Evolutionary conservation across 2,113 vertebrate genomes (phyloP).

Genomic region (Lampris megalopsis): DNA sequence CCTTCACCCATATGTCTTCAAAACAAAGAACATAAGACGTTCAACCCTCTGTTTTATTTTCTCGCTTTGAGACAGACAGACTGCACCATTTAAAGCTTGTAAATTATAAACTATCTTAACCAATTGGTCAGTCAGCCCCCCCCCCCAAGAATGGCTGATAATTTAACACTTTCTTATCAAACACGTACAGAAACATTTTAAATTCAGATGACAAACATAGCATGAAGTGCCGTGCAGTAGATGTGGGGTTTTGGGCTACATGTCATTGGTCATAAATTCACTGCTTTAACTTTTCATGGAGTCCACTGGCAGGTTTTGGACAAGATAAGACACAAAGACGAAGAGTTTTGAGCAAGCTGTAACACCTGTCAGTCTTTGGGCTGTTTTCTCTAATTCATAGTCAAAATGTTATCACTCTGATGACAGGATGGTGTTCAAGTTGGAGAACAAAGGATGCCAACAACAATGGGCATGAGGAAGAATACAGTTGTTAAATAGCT

Average conservation of each 20-base stretch:
- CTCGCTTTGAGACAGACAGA: conserved; percentile 40
- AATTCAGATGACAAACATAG: background rate
- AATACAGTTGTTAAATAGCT: conserved; percentile 53
- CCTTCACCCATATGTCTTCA: conserved; percentile 61
- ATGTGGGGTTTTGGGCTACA: conserved; percentile 18
- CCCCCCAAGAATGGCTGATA: background rate
- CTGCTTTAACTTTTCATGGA: background rate
- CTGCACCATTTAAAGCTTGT: conserved; percentile 42
- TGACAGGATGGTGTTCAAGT: conserved; percentile 51
- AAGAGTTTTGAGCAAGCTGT: conserved; percentile 5
- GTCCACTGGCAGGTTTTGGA: background rate
- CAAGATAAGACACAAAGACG: conserved; percentile 3
- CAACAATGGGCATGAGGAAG: conserved; percentile 57
- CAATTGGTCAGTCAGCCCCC: conserved; percentile 18
- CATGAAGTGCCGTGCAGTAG: conserved; percentile 33
- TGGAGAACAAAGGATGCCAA: conserved; percentile 55
- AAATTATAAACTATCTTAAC: conserved; percentile 14
- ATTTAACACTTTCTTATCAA: background rate
- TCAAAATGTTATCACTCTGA: conserved; percentile 27
- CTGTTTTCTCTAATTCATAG: conserved; percentile 8
- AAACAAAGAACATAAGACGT: conserved; percentile 51
- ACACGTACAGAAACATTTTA: conserved; percentile 22
- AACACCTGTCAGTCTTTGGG: conserved; percentile 3
- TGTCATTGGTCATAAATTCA: conserved; percentile 25
- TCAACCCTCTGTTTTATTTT: conserved; percentile 35